A percentile compares a stretch with the other conserved stretches of the same genome.
Conservation (phyloP, 2,797 vertebrate species). For the Clarias laeviceps region DNA sequence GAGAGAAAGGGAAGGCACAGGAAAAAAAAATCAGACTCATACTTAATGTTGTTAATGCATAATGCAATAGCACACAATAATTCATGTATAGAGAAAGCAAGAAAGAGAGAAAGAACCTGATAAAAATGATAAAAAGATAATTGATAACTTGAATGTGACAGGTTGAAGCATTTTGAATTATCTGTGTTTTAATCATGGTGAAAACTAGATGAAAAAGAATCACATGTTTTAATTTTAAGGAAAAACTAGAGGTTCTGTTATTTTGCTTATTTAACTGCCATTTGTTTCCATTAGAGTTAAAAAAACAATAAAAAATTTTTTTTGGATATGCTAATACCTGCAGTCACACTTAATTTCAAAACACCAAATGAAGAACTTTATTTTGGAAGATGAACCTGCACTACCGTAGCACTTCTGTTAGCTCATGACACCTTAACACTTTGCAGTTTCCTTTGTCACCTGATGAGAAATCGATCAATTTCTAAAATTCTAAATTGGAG, state of each 20-base stretch:
- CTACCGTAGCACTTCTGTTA: neutral
- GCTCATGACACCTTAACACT: neutral
- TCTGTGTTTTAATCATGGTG: neutral
- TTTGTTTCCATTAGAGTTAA: neutral
- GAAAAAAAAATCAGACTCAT: slow-evolving; percentile 78
- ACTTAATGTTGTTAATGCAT: slow-evolving; percentile 60
- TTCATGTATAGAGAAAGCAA: neutral
- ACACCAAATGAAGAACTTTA: neutral
- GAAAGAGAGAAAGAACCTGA: neutral
- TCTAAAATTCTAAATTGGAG: neutral
- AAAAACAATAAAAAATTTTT: too few species aligned
- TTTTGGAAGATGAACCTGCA: neutral
- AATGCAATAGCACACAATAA: slow-evolving; percentile 27
- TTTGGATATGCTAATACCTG: neutral
- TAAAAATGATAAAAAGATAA: neutral
- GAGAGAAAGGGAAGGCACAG: slow-evolving; percentile 85
- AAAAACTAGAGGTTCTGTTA: neutral
- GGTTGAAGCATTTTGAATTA: neutral
- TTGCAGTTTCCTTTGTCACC: neutral
- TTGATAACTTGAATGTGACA: neutral
- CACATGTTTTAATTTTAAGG: neutral
- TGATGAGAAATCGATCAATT: neutral
- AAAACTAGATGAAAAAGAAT: neutral
- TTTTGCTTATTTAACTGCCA: neutral
- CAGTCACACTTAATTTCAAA: neutral